Base-by-base conservation (phyloP, 2,888 invertebrate species). In the Galeruca laticollis region DNA sequence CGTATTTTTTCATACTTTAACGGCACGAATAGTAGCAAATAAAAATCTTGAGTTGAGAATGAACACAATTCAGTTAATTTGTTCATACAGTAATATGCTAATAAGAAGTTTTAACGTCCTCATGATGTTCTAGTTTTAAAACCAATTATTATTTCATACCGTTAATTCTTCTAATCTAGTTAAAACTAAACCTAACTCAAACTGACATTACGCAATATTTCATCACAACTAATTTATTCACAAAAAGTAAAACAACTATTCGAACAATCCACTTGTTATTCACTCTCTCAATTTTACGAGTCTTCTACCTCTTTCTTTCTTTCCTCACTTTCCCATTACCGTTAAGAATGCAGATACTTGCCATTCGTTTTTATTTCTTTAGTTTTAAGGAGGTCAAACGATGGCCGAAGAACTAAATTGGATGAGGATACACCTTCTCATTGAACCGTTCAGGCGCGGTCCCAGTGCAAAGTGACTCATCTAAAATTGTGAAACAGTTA, bases 301-400 rank as follows among this genome's bases (percentile, higher is more conserved):
- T 18, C 47, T 47, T 47, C 54, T 64, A 31, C n/a, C 61, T 60
- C n/a, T 54, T 64, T 43, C 43, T 18, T 64, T 62, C 31, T 20
- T 35, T 63, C 33, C 18, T 64, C 47, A 40, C 54, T 64, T 64
- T 54, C 43, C 31, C 49, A 65, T 65, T 65, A 65, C 64, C 64
- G 64, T 65, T 64, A 64, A 54, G 63, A 52, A 64, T 60, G 60
- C 60, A 60, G 60, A 47, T 47, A 47, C 15, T 57, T 57, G 56
- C 63, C 63, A 56, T 64, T 65, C 64, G 57, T 57, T 65, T 65
- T 65, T 65, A 31, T 65, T 54, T 33, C 33, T 57, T 61, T 51
- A 15, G 49, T 49, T 49, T 61, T 51, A 65, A 65, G 64, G 57
- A 65, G 64, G 64, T 63, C 68, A 63, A 51, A 33, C 35, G 60